Percentiles rank a stretch among this genome's conserved stretches.
Conservation (phyloP, 2,888 invertebrate genomes). For the Lobophora halterata region DNA sequence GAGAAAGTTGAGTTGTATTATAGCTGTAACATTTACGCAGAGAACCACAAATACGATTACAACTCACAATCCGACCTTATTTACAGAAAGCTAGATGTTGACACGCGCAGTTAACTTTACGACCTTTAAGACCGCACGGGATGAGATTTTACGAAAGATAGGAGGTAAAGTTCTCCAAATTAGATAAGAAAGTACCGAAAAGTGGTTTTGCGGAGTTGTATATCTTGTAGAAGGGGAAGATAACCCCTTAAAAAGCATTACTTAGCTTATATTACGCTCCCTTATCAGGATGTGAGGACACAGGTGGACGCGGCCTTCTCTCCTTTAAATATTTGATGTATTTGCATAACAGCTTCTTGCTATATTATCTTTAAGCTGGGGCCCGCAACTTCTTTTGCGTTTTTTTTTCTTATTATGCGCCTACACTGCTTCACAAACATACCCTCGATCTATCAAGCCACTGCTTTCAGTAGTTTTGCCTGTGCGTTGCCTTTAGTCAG, state of each 20-base stretch:
- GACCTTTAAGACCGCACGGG: constrained; percentile 10
- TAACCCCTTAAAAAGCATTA: constrained; percentile 36
- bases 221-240: constrained; percentile 16
- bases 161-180: constrained; percentile 19
- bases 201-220: constrained; percentile 18
- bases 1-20: background rate
- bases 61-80: constrained; percentile 11
- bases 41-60: constrained; percentile 2
- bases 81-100: constrained; percentile 19
- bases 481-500: too few species aligned
- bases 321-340: constrained; percentile 69
- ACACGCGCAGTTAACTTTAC: constrained; percentile 19
- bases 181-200: constrained; percentile 19
- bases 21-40: constrained; percentile 1
- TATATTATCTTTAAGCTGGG: too few species aligned
- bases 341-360: constrained; percentile 56
- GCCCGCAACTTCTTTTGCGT: too few species aligned
- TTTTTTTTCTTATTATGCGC: too few species aligned
- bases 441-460: too few species aligned
- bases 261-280: constrained; percentile 41
- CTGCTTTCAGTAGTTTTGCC: too few species aligned
- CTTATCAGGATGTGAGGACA: constrained; percentile 46
- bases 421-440: too few species aligned
- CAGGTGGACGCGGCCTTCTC: constrained; percentile 63
- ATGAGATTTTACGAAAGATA: constrained; percentile 21